Evolutionary conservation across 2,797 vertebrate genomes (phyloP).

Genomic region (Sebastolobus alascanus): DNA sequence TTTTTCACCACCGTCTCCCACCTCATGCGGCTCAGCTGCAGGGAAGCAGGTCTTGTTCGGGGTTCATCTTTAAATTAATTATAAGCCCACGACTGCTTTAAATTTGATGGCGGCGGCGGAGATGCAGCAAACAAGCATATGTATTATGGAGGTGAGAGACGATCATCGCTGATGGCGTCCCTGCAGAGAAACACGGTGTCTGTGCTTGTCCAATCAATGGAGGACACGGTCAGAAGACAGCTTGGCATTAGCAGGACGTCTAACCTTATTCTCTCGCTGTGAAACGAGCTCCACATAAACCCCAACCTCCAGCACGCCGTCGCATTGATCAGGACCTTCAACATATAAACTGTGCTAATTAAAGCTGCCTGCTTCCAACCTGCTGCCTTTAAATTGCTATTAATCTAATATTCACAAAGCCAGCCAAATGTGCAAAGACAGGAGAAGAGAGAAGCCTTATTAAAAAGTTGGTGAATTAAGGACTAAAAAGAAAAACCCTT

Average conservation of each 20-base stretch:
- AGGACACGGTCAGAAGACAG: conserved; percentile 29
- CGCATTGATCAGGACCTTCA: conserved; percentile 63
- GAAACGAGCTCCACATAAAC: conserved; percentile 2
- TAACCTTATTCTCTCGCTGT: conserved; percentile 43
- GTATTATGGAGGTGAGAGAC: conserved; percentile 19
- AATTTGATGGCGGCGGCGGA: neutral
- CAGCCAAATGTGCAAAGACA: conserved; percentile 54
- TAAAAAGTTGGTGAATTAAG: conserved; percentile 69
- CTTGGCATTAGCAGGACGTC: conserved; percentile 31
- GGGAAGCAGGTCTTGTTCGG: neutral
- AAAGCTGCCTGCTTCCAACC: conserved; percentile 60
- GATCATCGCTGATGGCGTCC: neutral
- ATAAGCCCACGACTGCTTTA: neutral
- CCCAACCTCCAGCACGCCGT: conserved; percentile 27
- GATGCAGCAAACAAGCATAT: conserved; percentile 17
- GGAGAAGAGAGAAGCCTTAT: conserved; percentile 51
- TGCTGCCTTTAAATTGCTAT: conserved; percentile 61
- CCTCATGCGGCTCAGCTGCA: neutral
- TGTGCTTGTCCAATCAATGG: conserved; percentile 44
- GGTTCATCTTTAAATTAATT: conserved; percentile 31
- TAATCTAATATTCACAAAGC: conserved; percentile 78
- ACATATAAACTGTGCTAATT: conserved; percentile 65
- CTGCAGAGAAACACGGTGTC: conserved; percentile 40
- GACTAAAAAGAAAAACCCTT: conserved; percentile 27
- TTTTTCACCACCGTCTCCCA: neutral